Evolutionary conservation across 35 echinoderm and acorn worm species (phyloP).

Genomic region (Lytechinus variegatus): DNA sequence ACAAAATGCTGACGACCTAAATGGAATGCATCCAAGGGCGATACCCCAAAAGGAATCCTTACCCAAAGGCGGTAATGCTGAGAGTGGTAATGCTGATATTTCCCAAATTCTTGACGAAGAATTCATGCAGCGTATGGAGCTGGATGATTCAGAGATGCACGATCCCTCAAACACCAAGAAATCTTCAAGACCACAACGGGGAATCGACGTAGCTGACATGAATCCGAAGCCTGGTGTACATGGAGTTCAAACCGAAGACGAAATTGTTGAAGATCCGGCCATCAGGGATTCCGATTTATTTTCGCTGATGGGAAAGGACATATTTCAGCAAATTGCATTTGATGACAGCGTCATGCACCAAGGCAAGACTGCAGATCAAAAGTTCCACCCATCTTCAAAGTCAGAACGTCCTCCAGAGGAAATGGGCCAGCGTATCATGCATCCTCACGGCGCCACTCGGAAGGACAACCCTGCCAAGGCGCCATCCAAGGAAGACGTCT

Average conservation of each 20-base stretch:
- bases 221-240: not conserved
- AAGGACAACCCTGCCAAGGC: not conserved
- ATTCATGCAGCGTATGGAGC: not conserved
- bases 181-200: not conserved
- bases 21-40: not conserved
- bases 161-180: not conserved
- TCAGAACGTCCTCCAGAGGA: not conserved
- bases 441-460: not conserved
- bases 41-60: not conserved
- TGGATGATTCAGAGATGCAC: not conserved
- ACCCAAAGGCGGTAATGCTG: not conserved
- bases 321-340: not conserved
- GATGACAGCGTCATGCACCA: not conserved
- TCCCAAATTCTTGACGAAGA: not conserved
- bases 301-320: not conserved
- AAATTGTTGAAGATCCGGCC: not conserved
- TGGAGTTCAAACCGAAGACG: not conserved
- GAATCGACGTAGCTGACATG: not conserved
- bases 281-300: not conserved
- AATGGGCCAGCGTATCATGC: not conserved
- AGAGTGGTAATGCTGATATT: not conserved
- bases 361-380: not conserved
- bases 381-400: not conserved
- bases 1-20: not conserved
- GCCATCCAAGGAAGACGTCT: not conserved